Base-by-base conservation (phyloP, 2,888 invertebrate species). In the Tetragnatha montana region DNA sequence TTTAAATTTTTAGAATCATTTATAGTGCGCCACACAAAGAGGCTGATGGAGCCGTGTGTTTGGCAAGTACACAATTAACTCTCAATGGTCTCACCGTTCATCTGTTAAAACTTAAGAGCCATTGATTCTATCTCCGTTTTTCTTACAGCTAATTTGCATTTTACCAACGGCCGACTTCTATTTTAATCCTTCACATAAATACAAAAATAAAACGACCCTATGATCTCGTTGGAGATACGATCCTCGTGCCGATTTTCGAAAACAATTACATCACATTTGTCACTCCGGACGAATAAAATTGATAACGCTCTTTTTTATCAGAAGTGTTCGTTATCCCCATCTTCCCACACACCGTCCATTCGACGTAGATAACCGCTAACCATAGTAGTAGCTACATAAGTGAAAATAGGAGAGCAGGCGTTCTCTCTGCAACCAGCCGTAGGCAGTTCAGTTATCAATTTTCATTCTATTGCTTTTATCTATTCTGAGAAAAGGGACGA, bases 321-420 rank as follows among this genome's bases (percentile, higher is more conserved):
- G 22, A 82, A 17, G 74, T 76, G 35, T 82, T 51, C 50, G 35
- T 82, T 74, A 81, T 73, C 82, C 60, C 10, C 60, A 17, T 21
- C 60, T 74, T 60, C 60, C 60, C 22, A 74, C 73, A 51, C 35
- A 51, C 19, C 50, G 51, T 78, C 78, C 22, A 14, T 60, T 50
- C 22, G 60, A 74, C 17, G 60, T 14, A 35, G 82, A 82, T 82
- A 82, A 82, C 51, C 35, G 50, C 6, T 76, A 17, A n/a, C 49
- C 49, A 49, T 76, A 50, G 69, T 6, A 60, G n/a, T 73, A 35
- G 35, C 51, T 71, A 21, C 21, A 49, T 17, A 49, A 73, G 51
- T 47, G 73, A 82, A 80, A 82, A 82, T 82, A 82, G 60, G 60
- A 82, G 74, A 82, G 74, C 74, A 82, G 82, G 35, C n/a, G 50